Evolutionary conservation across 2,797 vertebrate genomes (phyloP).

Genomic region (Graptemys geographica): DNA sequence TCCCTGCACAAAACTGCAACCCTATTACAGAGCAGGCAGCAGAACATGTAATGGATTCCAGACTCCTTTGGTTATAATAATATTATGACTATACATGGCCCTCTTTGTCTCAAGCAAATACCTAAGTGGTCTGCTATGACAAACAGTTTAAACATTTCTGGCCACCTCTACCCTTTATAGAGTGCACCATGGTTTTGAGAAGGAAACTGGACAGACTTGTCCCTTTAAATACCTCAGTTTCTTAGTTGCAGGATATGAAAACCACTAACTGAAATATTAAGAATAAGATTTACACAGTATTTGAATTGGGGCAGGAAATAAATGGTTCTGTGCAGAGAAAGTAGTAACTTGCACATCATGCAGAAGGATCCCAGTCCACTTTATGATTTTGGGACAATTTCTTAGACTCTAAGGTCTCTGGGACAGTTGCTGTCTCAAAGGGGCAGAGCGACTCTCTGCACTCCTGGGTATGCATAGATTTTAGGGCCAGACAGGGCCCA

Average conservation of each 20-base stretch:
- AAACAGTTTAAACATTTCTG: conserved; percentile 26
- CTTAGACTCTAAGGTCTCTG: background rate
- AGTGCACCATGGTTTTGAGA: background rate
- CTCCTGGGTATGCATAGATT: background rate
- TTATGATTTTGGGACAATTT: background rate
- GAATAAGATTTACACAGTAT: background rate
- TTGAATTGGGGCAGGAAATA: background rate
- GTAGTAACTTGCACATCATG: background rate
- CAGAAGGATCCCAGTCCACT: background rate
- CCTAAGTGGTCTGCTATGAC: background rate
- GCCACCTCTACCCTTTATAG: background rate
- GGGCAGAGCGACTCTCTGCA: background rate
- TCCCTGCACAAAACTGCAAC: background rate
- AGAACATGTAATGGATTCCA: conserved; percentile 41
- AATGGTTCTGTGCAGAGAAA: background rate
- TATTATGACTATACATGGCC: conserved; percentile 55
- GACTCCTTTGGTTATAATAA: conserved; percentile 30
- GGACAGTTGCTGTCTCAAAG: background rate
- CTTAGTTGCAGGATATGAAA: background rate
- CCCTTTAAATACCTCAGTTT: background rate
- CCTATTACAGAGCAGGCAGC: conserved; percentile 7
- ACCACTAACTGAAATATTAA: background rate
- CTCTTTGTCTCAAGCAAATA: conserved; percentile 51
- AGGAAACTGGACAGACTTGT: background rate
- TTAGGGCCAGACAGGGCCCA: background rate